These are phyloP conservation scores for Lontra canadensis DNA, from an alignment of 2,113 vertebrate genomes.

Conservation along the genomic window DNA sequence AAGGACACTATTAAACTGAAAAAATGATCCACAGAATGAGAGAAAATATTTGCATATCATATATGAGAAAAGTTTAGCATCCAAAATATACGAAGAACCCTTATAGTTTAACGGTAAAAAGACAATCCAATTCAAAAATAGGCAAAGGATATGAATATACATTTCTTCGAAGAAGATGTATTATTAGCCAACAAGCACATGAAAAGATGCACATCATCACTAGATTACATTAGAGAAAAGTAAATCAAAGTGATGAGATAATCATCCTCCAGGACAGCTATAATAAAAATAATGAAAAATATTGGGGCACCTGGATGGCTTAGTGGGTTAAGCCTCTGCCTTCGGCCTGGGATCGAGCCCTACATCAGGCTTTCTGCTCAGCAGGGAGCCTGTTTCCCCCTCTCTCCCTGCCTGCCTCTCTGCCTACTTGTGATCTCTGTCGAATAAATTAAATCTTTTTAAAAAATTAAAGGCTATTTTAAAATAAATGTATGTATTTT, in stretches of 20 bases:
- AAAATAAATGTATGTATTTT: too few species aligned
- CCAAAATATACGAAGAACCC: background rate
- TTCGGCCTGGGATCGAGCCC: too few species aligned
- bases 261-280: background rate
- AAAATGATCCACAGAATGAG: background rate
- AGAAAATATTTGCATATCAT: background rate
- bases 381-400: too few species aligned
- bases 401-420: too few species aligned
- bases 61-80: background rate
- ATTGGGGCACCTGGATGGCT: too few species aligned
- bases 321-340: too few species aligned
- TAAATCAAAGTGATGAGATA: background rate
- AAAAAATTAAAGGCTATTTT: too few species aligned
- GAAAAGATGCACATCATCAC: background rate
- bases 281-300: background rate
- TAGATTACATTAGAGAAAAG: background rate
- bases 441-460: too few species aligned
- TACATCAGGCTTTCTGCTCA: too few species aligned
- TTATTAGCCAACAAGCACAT: background rate
- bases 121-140: background rate
- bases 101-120: background rate
- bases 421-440: too few species aligned
- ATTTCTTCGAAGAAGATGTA: background rate
- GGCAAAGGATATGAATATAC: background rate
- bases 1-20: background rate